Evolutionary conservation across 2,888 invertebrate genomes (phyloP).

Genomic region (Orthosia gracilis): DNA sequence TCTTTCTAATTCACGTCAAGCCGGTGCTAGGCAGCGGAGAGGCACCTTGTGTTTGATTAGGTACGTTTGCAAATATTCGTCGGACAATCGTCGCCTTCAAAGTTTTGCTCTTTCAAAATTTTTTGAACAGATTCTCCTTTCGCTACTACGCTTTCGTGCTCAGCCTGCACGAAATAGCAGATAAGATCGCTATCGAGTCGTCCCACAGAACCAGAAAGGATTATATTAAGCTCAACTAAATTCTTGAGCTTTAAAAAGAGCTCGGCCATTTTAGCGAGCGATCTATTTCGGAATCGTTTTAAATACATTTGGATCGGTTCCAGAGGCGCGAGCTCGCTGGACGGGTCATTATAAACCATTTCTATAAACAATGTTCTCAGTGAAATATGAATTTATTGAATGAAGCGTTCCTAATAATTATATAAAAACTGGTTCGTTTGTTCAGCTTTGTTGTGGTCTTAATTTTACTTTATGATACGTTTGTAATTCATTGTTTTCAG

Average conservation of each 20-base stretch:
- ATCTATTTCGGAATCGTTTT: conserved; percentile 72
- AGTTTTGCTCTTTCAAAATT: background rate
- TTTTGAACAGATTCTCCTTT: background rate
- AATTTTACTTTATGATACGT: conserved; percentile 31
- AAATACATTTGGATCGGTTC: conserved; percentile 76
- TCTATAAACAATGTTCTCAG: conserved; percentile 49
- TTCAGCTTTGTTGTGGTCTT: conserved; percentile 16
- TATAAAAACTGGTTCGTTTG: background rate
- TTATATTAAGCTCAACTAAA: conserved; percentile 65
- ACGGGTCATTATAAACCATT: conserved; percentile 29
- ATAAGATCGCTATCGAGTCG: conserved; percentile 5
- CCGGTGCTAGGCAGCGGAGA: background rate
- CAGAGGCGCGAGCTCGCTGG: conserved; percentile 58
- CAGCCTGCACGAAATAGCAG: background rate
- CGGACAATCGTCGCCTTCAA: background rate
- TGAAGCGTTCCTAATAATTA: background rate
- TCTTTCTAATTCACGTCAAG: conserved; percentile 9
- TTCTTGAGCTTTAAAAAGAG: conserved; percentile 63
- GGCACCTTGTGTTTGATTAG: conserved; percentile 13
- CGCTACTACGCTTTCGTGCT: no score
- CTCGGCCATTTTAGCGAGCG: conserved; percentile 61
- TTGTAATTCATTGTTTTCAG: conserved; percentile 31
- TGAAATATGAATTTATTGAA: conserved; percentile 37
- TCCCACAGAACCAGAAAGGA: conserved; percentile 36
- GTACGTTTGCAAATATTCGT: conserved; percentile 5